phyloP scores from a whole-genome alignment of 2,888 invertebrate genomes.

The Ophonus ardosiacus region DNA sequence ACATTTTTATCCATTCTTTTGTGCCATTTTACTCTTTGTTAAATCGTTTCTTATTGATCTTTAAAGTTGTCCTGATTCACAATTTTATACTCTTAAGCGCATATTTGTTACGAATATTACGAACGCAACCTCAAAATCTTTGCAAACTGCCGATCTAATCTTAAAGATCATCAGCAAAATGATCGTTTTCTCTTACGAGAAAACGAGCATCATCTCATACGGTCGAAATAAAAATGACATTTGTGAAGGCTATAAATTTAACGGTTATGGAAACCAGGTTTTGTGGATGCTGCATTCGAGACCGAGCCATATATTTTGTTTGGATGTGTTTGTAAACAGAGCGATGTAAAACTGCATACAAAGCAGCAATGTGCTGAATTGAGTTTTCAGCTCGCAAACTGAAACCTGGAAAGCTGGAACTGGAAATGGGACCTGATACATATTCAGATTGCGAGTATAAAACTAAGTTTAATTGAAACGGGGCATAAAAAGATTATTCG shows the following conservation, averaged over 20 bases:
- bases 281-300: conserved; percentile 22
- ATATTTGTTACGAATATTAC: neutral
- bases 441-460: conserved; percentile 3
- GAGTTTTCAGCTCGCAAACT: conserved; percentile 32
- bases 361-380: conserved; percentile 39
- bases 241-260: conserved; percentile 39
- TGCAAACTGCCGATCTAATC: neutral
- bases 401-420: conserved; percentile 6
- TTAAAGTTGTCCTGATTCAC: neutral
- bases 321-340: conserved; percentile 29
- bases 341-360: conserved; percentile 32
- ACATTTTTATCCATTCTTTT: neutral
- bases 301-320: conserved; percentile 28
- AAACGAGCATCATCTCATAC: neutral
- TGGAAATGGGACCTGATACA: neutral
- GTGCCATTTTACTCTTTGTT: neutral
- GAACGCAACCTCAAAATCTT: neutral
- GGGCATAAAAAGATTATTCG: neutral
- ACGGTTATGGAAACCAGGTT: conserved; percentile 37
- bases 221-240: conserved; percentile 20
- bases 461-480: neutral
- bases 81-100: neutral
- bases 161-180: neutral
- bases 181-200: neutral
- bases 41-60: conserved; percentile 26